Evolutionary conservation across 2,113 vertebrate species (phyloP), one percentile per base, ranked within the genome.

Genomic region (Ptyas mucosa): DNA sequence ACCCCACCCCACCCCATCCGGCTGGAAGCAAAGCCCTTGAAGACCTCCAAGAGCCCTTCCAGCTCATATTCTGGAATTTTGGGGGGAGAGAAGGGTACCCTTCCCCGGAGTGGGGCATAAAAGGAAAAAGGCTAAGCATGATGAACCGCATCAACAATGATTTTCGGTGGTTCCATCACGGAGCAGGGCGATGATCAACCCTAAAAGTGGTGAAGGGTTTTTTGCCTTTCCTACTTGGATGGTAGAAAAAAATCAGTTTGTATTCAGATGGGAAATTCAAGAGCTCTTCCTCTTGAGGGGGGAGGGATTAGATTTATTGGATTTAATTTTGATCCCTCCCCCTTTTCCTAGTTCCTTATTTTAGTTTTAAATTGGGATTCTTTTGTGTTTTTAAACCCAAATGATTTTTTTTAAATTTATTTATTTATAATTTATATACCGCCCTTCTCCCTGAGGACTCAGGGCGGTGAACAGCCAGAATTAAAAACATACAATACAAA

Each of bases 151-250:
- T 3, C 58, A 69, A 6, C 5, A 6, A n/a, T n/a, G 29, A 75
- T n/a, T 34, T 34, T 2, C 43, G 5, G 29, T 15, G 5, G 14
- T 34, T 75, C 3, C n/a, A 5, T 15, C 64, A 0, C 0, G n/a
- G n/a, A 18, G 64, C 8, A 6, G 64, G 2, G 64, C 5, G 64
- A 3, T 75, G n/a, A 34, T 3, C 15, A 75, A 18, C n/a, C 6
- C 2, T 34, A 34, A 18, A 75, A 34, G 64, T 7, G 64, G 5
- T 18, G 64, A 75, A 34, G 5, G 21, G 55, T 57, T 57, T 57
- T 57, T 57, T 57, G 21, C 23, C 21, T 57, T 23, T 57, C 55
- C 55, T 57, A 8, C 21, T 2, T 10, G 3, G 26, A 5, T n/a
- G 58, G 61, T 11, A 11, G 10, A 3, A 64, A 29, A 64, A 29